Evolutionary conservation across 2,888 invertebrate genomes (phyloP).

Genomic region (Tipula vernalis): DNA sequence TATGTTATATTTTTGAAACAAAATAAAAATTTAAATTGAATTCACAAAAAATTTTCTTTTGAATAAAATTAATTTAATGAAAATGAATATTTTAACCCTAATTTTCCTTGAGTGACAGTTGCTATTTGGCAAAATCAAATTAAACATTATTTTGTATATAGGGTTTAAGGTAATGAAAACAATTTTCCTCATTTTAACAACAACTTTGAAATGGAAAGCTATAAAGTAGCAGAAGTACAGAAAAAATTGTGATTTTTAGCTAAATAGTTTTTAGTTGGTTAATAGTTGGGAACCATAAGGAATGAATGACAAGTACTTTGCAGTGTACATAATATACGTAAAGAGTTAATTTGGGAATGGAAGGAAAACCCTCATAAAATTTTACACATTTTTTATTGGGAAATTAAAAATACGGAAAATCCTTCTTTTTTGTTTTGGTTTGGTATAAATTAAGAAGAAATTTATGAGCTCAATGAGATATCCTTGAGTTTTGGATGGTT

Average conservation of each 20-base stretch:
- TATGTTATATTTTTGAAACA: background rate
- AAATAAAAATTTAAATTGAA: background rate
- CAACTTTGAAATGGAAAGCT: background rate
- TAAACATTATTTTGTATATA: constrained; percentile 4
- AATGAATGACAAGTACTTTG: background rate
- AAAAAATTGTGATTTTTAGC: background rate
- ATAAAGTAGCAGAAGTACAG: background rate
- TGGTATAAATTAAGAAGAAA: background rate
- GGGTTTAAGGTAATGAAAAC: background rate
- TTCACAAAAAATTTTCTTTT: background rate
- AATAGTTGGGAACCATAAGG: background rate
- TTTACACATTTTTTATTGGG: background rate
- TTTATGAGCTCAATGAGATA: background rate
- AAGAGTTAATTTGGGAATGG: background rate
- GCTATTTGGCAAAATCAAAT: background rate
- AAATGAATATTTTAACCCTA: constrained; percentile 4
- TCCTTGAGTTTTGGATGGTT: background rate
- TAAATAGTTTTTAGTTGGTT: constrained; percentile 4
- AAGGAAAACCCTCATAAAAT: background rate
- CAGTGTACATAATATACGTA: background rate
- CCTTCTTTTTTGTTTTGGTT: background rate
- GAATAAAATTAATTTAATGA: background rate
- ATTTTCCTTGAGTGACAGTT: background rate
- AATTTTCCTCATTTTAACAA: background rate
- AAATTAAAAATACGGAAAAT: background rate